phyloP scores from a whole-genome alignment of 2,888 invertebrate species.

The Lasiommata megera region DNA sequence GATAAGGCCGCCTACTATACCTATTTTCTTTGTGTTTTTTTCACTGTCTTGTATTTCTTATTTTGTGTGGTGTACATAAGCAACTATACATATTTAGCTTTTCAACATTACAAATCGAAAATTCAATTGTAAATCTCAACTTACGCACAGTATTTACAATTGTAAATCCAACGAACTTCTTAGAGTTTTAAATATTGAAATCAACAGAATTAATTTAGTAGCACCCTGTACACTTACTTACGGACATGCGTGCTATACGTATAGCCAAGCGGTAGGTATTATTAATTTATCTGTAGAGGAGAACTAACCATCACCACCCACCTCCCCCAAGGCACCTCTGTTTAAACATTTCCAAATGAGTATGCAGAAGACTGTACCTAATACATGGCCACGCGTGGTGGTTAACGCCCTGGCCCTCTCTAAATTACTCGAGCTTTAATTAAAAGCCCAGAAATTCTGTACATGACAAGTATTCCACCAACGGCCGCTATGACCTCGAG shows the following conservation, averaged over 20 bases:
- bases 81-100: too few relatives aligned
- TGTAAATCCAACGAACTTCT: neutral
- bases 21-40: too few relatives aligned
- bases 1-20: too few relatives aligned
- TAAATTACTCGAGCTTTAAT: constrained; percentile 79
- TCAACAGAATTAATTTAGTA: constrained; percentile 18
- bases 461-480: constrained; percentile 76
- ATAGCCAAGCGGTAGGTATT: constrained; percentile 58
- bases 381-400: constrained; percentile 66
- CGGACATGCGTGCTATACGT: constrained; percentile 69
- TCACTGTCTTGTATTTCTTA: too few relatives aligned
- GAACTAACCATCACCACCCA: constrained; percentile 73
- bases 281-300: constrained; percentile 79
- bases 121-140: too few relatives aligned
- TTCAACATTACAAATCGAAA: too few relatives aligned
- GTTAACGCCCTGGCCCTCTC: constrained; percentile 60
- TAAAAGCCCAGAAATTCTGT: constrained; percentile 77
- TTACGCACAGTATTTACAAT: too few relatives aligned
- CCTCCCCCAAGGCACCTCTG: constrained; percentile 48
- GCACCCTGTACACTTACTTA: constrained; percentile 53
- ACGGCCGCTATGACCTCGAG: constrained; percentile 51
- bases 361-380: constrained; percentile 75
- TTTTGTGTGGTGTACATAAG: too few relatives aligned
- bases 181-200: neutral
- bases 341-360: constrained; percentile 80